Evolutionary conservation across 2,113 vertebrate genomes (phyloP), one percentile per base, ranked within the genome.

Genomic region (Galeopterus variegatus): DNA sequence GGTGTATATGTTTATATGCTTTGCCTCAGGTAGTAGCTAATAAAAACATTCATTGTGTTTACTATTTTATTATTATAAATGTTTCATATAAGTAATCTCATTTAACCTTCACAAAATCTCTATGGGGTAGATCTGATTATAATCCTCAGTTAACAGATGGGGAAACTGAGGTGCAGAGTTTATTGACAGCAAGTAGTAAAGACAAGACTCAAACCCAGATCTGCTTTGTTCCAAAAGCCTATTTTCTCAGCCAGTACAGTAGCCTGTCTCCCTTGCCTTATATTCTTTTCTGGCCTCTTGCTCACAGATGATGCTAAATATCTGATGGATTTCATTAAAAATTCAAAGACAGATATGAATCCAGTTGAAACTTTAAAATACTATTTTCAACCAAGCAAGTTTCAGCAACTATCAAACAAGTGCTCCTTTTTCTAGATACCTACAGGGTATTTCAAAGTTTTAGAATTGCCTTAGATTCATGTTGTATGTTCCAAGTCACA

Each of bases 321-420:
- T 36, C 17, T 69, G 19, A 73, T 76, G 12, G 33, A 52, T 76
- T 52, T 83, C 33, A 83, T 36, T 67, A 81, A 91, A 81, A 54
- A 65, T 94, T 88, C 48, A 83, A 58, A 90, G 62, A 67, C 52
- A 73, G 50, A 45, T n/a, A 33, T 84, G 65, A 58, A 83, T 75
- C 58, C 24, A 56, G 9, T 26, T 83, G 69, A 94, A 90, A 84
- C 33, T 60, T 95, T 26, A 77, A 52, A 82, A 79, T 23, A 73
- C n/a, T 80, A 9, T 60, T 94, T 90, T 88, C 58, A 88, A 58
- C 21, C 14, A 94, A 69, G 45, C 1, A 70, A 82, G 4, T 24
- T 64, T 85, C 6, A 58, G 58, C 65, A 60, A n/a, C 21, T 70
- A 15, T 73, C 41, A 79, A 94, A 87, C 58, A 8, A 13, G 11